Evolutionary conservation across 2,797 vertebrate genomes (phyloP).

Genomic region (Petrocephalus schoutedeni): DNA sequence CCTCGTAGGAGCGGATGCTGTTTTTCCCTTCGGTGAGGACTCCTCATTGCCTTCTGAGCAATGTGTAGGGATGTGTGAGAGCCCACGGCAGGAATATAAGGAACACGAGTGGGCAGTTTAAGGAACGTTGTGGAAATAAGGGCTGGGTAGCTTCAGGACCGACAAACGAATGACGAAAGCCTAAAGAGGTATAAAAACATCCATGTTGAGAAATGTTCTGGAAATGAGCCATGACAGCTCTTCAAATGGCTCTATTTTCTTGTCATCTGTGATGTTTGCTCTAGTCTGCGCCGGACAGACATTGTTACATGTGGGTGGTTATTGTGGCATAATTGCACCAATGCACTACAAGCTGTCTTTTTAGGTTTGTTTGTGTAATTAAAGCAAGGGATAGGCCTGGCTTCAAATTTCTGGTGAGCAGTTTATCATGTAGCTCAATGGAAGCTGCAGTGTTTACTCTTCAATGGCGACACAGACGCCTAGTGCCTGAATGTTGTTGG

Average conservation of each 20-base stretch:
- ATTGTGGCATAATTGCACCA: background rate
- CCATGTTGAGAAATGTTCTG: background rate
- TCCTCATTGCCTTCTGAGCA: background rate
- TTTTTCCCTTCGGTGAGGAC: background rate
- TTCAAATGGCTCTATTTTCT: background rate
- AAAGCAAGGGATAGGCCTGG: background rate
- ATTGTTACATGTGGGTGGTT: background rate
- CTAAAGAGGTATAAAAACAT: background rate
- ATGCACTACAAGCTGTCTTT: background rate
- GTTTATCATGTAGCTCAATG: background rate
- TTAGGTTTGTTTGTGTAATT: background rate
- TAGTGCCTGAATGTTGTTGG: background rate
- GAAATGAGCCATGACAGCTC: background rate
- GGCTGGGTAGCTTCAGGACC: background rate
- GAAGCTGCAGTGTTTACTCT: background rate
- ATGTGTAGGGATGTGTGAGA: background rate
- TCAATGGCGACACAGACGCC: background rate
- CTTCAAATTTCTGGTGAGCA: background rate
- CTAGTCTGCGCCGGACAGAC: background rate
- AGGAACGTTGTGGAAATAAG: background rate
- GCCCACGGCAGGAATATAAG: background rate
- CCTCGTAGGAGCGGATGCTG: too few relatives aligned
- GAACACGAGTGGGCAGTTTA: background rate
- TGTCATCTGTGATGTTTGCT: background rate
- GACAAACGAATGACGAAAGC: background rate